Evolutionary conservation across 2,797 vertebrate species (phyloP).

Genomic region (Sparidentex hasta): DNA sequence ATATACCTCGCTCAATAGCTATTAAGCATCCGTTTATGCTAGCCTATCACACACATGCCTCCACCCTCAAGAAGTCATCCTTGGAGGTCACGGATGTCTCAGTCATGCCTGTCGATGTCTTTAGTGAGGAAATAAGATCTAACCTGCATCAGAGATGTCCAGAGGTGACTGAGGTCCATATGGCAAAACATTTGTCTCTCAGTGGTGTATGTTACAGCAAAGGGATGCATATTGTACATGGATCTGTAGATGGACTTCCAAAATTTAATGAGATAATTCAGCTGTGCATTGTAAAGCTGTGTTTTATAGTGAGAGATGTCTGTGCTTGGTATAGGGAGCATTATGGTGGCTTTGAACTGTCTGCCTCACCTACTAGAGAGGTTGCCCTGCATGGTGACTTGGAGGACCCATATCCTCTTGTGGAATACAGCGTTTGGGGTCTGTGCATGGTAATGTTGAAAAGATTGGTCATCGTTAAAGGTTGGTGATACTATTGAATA

Average conservation of each 20-base stretch:
- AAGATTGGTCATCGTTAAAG: constrained; percentile 35
- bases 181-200: constrained; percentile 45
- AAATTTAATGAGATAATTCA: no score
- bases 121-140: constrained; percentile 26
- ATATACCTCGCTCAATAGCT: neutral
- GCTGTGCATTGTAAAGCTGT: neutral
- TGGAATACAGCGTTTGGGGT: constrained; percentile 30
- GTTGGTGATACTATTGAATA: constrained; percentile 24
- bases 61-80: no score
- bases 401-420: constrained; percentile 38
- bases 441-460: constrained; percentile 47
- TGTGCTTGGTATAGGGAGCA: neutral
- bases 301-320: constrained; percentile 17
- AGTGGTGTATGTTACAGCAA: constrained; percentile 33
- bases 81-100: no score
- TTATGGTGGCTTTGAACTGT: constrained; percentile 43
- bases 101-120: constrained; percentile 40
- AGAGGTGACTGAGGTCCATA: constrained; percentile 37
- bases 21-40: no score
- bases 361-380: constrained; percentile 43
- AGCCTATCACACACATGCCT: no score
- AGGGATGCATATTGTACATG: no score
- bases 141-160: constrained; percentile 28
- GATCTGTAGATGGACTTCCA: no score
- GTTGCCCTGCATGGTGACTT: constrained; percentile 44